phyloP scores from a whole-genome alignment of 1,140 invertebrate species.

The Drosophila leontia region DNA sequence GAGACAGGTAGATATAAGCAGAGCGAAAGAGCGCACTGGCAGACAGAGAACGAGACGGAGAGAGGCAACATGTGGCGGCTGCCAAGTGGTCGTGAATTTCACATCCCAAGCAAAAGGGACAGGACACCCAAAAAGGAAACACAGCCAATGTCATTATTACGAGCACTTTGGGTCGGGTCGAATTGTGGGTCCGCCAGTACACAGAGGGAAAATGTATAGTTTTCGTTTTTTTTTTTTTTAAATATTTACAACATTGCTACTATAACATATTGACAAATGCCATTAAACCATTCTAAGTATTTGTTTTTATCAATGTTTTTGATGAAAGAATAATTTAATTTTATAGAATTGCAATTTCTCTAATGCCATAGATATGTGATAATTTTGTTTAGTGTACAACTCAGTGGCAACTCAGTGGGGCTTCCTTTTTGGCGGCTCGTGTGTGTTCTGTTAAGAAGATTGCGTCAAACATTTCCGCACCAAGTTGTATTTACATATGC shows the following conservation, averaged over 20 bases:
- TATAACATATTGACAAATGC: no score
- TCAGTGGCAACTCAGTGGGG: conserved; percentile 3
- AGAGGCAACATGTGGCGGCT: conserved; percentile 66
- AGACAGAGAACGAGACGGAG: conserved; percentile 3
- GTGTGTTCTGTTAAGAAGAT: conserved; percentile 9
- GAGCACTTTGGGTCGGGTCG: conserved; percentile 19
- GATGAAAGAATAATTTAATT: not conserved
- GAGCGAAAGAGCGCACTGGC: not conserved
- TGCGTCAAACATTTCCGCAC: conserved; percentile 54
- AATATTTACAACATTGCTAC: no score
- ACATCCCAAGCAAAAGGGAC: conserved; percentile 27
- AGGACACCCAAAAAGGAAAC: conserved; percentile 27
- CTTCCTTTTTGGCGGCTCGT: conserved; percentile 10
- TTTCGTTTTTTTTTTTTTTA: no score
- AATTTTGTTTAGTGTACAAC: not conserved
- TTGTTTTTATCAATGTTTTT: not conserved
- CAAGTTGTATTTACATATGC: conserved; percentile 29
- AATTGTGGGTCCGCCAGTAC: conserved; percentile 1
- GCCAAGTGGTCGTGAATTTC: conserved; percentile 43
- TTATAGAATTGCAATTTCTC: not conserved
- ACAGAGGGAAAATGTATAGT: not conserved
- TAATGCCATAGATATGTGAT: not conserved
- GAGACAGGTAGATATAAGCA: conserved; percentile 6
- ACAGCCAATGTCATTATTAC: conserved; percentile 48
- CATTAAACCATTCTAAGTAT: not conserved